These are phyloP conservation scores for Phyllotreta cruciferae DNA, from an alignment of 2,888 invertebrate genomes.

Conservation along the genomic window DNA sequence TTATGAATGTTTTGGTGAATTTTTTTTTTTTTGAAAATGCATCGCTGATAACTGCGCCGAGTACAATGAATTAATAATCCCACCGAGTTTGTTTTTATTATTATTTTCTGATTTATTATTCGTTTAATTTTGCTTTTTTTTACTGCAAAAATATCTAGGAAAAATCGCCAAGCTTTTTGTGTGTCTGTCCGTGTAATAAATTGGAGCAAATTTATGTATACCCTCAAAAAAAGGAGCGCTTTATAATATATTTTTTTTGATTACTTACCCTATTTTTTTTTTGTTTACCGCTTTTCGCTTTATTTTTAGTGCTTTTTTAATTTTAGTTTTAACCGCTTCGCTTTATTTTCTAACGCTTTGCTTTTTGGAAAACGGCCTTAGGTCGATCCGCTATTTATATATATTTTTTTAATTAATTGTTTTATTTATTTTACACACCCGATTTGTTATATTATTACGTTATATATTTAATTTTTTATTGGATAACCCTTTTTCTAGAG, in stretches of 20 bases:
- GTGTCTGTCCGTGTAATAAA: constrained; percentile 50
- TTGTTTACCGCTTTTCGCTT: no score
- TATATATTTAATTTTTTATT: constrained; percentile 43
- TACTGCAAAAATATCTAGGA: constrained; percentile 51
- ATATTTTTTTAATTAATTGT: no score
- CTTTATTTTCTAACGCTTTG: constrained; percentile 38
- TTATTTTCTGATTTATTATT: constrained; percentile 36
- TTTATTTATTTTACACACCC: not conserved
- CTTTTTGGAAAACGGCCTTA: constrained; percentile 26
- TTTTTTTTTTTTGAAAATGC: constrained; percentile 20
- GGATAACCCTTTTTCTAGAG: constrained; percentile 61
- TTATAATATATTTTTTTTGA: constrained; percentile 19
- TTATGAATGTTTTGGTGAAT: no score
- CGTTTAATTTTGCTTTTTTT: constrained; percentile 45
- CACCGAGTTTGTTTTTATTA: constrained; percentile 41
- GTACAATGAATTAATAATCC: no score
- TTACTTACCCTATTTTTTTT: constrained; percentile 18
- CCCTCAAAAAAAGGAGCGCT: constrained; percentile 37
- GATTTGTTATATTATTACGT: no score
- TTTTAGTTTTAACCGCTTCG: no score
- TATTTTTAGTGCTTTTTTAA: constrained; percentile 26
- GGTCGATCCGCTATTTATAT: constrained; percentile 36
- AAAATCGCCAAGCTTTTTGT: constrained; percentile 51
- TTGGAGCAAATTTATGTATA: constrained; percentile 48
- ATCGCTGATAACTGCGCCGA: not conserved